phyloP scores from a whole-genome alignment of 2,113 vertebrate species.

The Alouatta palliata region DNA sequence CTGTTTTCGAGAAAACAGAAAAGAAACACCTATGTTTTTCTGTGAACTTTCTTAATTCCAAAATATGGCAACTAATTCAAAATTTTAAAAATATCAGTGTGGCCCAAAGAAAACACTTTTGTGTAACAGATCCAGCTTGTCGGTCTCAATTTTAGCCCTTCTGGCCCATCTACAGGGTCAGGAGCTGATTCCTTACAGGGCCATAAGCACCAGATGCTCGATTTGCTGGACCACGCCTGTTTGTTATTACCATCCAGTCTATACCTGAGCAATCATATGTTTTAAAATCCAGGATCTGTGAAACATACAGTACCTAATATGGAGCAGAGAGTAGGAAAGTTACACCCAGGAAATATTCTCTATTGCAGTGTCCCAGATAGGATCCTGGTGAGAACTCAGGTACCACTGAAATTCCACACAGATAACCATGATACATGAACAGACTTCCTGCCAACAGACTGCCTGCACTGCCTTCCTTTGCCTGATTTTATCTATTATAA shows the following conservation, averaged over 20 bases:
- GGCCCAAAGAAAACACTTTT: background rate
- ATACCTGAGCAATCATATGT: background rate
- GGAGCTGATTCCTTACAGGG: background rate
- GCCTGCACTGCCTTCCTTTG: background rate
- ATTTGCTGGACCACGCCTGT: background rate
- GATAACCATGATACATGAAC: background rate
- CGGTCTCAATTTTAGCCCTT: background rate
- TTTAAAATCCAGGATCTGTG: constrained; percentile 22
- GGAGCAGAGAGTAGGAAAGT: background rate
- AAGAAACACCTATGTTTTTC: background rate
- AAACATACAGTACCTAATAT: background rate
- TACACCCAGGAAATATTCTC: background rate
- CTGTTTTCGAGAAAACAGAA: background rate
- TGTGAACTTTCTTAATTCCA: background rate
- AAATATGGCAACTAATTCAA: background rate
- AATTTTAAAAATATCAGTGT: background rate
- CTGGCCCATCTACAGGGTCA: background rate
- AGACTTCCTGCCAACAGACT: background rate
- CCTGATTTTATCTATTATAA: background rate
- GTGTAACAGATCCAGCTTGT: background rate
- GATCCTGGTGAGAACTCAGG: background rate
- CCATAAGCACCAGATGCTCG: background rate
- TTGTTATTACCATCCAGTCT: background rate
- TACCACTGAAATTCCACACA: background rate
- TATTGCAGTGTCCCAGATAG: background rate